Evolutionary conservation across 2,888 invertebrate species (phyloP).

Genomic region (Acanthopleura granulata): DNA sequence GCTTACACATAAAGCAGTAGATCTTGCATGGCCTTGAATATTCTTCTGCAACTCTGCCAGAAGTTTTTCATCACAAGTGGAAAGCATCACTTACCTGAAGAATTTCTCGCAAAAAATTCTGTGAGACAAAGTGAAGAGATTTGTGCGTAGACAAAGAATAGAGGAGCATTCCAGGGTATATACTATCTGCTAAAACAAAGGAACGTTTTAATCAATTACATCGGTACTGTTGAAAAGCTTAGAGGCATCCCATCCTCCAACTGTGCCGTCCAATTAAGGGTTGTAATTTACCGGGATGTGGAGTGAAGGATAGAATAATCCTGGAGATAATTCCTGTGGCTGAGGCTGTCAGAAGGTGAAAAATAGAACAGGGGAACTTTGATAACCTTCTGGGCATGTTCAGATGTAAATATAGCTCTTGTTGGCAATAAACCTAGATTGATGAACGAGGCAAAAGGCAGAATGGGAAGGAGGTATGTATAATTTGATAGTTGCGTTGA

Average conservation of each 20-base stretch:
- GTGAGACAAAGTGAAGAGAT: too few species aligned
- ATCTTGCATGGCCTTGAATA: too few species aligned
- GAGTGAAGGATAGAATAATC: background rate
- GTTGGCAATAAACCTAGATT: slow-evolving; percentile 1
- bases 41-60: too few species aligned
- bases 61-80: too few species aligned
- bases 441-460: slow-evolving; percentile 9
- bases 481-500: slow-evolving; percentile 17
- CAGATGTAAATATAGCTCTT: slow-evolving; percentile 15
- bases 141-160: too few species aligned
- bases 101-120: too few species aligned
- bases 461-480: slow-evolving; percentile 13
- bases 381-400: slow-evolving; percentile 11
- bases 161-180: too few species aligned
- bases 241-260: background rate
- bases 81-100: too few species aligned
- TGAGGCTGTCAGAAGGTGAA: slow-evolving; percentile 12
- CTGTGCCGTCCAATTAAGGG: background rate
- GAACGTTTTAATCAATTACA: background rate
- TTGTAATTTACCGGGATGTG: slow-evolving; percentile 1
- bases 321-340: background rate
- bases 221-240: background rate
- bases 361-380: slow-evolving; percentile 12
- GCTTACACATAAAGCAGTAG: too few species aligned
- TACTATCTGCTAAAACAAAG: background rate